phyloP scores from a whole-genome alignment of 1,140 invertebrate genomes.

The Homalodisca vitripennis region DNA sequence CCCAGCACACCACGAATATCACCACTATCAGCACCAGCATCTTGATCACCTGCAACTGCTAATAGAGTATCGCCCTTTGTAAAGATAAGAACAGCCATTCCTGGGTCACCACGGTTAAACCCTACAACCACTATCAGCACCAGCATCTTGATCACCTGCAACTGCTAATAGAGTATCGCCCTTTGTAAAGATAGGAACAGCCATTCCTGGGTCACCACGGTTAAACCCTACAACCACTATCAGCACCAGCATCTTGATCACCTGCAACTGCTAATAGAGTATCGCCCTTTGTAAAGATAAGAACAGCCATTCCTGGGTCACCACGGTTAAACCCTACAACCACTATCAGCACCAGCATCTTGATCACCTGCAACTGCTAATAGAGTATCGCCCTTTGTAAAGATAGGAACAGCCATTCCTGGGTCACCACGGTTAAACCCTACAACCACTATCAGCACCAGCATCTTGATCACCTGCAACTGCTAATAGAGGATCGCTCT shows the following conservation, averaged over 20 bases:
- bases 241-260: constrained; percentile 69
- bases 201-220: too few relatives aligned
- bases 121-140: constrained; percentile 69
- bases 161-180: too few relatives aligned
- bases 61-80: too few relatives aligned
- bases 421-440: too few relatives aligned
- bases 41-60: constrained; percentile 63
- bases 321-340: constrained; percentile 65
- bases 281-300: too few relatives aligned
- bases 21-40: constrained; percentile 70
- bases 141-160: constrained; percentile 69
- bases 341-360: constrained; percentile 69
- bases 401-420: too few relatives aligned
- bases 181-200: too few relatives aligned
- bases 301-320: too few relatives aligned
- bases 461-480: constrained; percentile 66
- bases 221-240: constrained; percentile 68
- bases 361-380: constrained; percentile 63
- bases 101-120: constrained; percentile 61
- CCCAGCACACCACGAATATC: constrained; percentile 67
- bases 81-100: too few relatives aligned
- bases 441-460: constrained; percentile 68
- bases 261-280: too few relatives aligned
- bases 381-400: too few relatives aligned
- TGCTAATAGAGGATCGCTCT: too few relatives aligned